phyloP scores from a whole-genome alignment of 2,797 vertebrate genomes.

The Megalops cyprinoides region DNA sequence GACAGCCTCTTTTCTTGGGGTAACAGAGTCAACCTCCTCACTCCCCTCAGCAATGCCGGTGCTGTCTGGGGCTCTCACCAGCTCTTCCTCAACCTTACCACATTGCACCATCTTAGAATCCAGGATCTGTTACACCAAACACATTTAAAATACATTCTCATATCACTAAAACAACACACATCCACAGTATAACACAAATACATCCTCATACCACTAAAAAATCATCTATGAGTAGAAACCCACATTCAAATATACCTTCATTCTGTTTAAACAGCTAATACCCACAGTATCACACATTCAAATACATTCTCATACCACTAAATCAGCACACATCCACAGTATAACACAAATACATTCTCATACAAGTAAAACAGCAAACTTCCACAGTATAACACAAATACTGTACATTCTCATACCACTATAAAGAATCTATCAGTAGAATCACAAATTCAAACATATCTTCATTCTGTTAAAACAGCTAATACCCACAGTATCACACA shows the following conservation, averaged over 20 bases:
- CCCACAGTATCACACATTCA: neutral
- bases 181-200: no score
- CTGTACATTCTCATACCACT: no score
- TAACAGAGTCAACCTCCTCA: neutral
- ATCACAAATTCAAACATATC: no score
- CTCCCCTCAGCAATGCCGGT: neutral
- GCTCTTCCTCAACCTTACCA: slow-evolving; percentile 50
- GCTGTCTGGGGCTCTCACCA: slow-evolving; percentile 6
- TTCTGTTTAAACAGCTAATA: neutral
- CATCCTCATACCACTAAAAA: no score
- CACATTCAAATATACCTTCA: no score
- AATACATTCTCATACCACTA: neutral
- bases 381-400: no score
- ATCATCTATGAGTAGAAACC: no score
- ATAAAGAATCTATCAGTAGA: no score
- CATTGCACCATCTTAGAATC: slow-evolving; percentile 68
- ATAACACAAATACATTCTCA: neutral
- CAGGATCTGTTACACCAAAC: slow-evolving; percentile 62
- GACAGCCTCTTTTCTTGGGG: neutral
- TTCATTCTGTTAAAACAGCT: neutral
- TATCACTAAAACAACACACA: neutral
- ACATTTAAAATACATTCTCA: neutral
- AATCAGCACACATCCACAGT: neutral
- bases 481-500: neutral
- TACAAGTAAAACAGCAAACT: neutral